Base-by-base conservation (phyloP, 2,113 vertebrate genomes). In the Vidua macroura region DNA sequence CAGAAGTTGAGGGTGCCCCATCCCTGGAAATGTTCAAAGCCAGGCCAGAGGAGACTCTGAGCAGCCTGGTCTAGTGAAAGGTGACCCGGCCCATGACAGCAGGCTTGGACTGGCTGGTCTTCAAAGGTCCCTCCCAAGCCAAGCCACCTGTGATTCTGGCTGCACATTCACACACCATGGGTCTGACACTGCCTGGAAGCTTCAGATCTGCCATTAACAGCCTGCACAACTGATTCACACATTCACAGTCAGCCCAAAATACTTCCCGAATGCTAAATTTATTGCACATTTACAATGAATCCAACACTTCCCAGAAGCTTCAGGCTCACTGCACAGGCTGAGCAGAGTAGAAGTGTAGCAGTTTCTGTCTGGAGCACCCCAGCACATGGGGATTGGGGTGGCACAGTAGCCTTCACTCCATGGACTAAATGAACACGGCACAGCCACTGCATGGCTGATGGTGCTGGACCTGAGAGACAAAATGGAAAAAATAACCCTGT, bases 351-450 rank as follows among this genome's bases (percentile, higher is more conserved):
- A 21, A 46, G 52, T 1, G 0, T 2, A 18, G 78, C 4, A 8
- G 46, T 46, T 58, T 53, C 70, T 94, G 78, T 2, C 49, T 30
- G 85, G 77, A 86, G 10, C 62, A 28, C 10, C 21, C 87, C 78
- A 15, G 5, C 78, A 37, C 11, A 0, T 25, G 5, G 30, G 55
- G 74, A 10, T 4, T 2, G 15, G 21, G 5, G 9, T 3, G 66
- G 41, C 12, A 37, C 3, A 24, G 62, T 14, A 33, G 72, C 86
- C 62, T 44, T 63, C 4, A 2, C 43, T n/a, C 20, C 0, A 5
- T 0, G 0, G 30, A n/a, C 22, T 9, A 9, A 70, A 48, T 19
- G 46, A 84, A 21, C 68, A 1, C 7, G 0, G 20, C 30, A 2
- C 6, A 3, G 85, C 53, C 63, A 9, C 80, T 37, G 64, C 3